phyloP scores from a whole-genome alignment of 2,888 invertebrate species.

The Plutella xylostella region DNA sequence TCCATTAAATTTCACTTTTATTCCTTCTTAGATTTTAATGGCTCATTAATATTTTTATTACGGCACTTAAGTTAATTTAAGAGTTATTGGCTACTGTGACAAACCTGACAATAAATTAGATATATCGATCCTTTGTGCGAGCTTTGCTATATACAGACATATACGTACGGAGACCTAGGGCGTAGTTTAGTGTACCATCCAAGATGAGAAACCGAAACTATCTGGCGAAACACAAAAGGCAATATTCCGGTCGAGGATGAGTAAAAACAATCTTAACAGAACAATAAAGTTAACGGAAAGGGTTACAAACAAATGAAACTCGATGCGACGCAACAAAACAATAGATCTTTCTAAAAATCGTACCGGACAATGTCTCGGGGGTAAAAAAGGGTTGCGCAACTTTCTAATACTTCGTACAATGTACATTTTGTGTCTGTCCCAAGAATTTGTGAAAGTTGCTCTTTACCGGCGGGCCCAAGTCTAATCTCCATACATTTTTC shows the following conservation, averaged over 20 bases:
- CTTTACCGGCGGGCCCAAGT: neutral
- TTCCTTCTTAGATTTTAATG: constrained; percentile 64
- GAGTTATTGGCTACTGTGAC: constrained; percentile 59
- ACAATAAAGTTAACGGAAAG: constrained; percentile 56
- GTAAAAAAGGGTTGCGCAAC: constrained; percentile 66
- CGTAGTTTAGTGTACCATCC: too few relatives aligned
- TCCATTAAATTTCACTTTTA: constrained; percentile 66
- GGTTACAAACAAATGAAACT: constrained; percentile 64
- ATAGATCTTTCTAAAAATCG: constrained; percentile 50
- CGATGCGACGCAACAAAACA: constrained; percentile 24
- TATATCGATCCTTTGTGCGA: too few relatives aligned
- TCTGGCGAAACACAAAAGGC: constrained; percentile 29
- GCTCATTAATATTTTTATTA: constrained; percentile 64
- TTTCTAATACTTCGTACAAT: constrained; percentile 62
- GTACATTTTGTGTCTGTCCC: constrained; percentile 46
- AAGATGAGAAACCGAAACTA: too few relatives aligned
- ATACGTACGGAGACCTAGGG: too few relatives aligned
- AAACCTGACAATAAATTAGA: constrained; percentile 47
- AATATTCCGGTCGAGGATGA: too few relatives aligned
- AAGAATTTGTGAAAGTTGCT: constrained; percentile 53
- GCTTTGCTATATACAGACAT: too few relatives aligned
- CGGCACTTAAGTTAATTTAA: constrained; percentile 62
- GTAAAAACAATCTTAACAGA: constrained; percentile 38
- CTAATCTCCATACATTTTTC: neutral
- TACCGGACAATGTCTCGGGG: too few relatives aligned